Evolutionary conservation across 2,113 vertebrate species (phyloP), one percentile per base, ranked within the genome.

Genomic region (Cinclus mexicanus): DNA sequence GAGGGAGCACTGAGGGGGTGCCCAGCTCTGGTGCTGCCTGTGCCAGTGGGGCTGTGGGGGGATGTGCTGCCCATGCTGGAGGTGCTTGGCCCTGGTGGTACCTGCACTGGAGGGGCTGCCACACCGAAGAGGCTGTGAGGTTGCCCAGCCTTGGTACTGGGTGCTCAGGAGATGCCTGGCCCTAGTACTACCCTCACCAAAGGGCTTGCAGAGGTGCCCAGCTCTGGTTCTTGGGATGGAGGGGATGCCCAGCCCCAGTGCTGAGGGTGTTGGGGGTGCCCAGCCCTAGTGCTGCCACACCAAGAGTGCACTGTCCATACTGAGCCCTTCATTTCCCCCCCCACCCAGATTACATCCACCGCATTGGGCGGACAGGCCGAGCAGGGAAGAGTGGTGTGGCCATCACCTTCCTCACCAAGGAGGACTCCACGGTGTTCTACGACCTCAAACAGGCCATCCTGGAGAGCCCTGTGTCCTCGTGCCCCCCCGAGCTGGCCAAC

Each of bases 341-440:
- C 16, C 35, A 37, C 35, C 6, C 89, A 99, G 99, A 99, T 96
- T 99, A 99, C 70, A 99, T 99, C 97, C 99, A 99, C 97, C 99
- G 99, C 96, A 99, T 99, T 15, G 99, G 99, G 70, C 98, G 99
- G 94, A 99, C 99, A 0, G 99, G 99, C 92, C 98, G 99, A 93
- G 99, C 99, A 0, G 99, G 99, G 75, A 99, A 99, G 98, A 99
- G 99, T 22, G 99, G 99, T 1, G 98, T 99, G 33, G 99, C 99
- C 78, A 97, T 99, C 98, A 99, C 99, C 33, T 99, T 99, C 99
- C 99, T 99, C 94, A 99, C 99, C 95, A 99, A 99, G 94, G 99
- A 99, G 97, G 99, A 99, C 94, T 98, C 99, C 1, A 98, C 98
- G 0, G 99, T 99, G 53, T 99, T 99, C 98, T 99, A 99, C 56